Conservation (phyloP, 2,797 vertebrate species). For the Paramormyrops hopkinsi region DNA sequence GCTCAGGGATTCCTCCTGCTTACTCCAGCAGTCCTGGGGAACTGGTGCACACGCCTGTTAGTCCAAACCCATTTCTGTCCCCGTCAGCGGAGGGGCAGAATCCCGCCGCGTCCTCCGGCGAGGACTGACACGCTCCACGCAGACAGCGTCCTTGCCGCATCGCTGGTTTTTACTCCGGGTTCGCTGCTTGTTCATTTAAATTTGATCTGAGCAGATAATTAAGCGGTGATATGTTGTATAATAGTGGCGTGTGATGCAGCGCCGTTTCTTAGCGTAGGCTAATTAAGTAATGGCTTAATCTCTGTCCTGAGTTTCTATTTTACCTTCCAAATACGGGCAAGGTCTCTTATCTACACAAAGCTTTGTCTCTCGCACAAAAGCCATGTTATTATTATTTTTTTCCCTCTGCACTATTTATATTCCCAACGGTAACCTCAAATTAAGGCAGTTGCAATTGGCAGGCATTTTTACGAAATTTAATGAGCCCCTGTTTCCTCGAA, state of each 20-base stretch:
- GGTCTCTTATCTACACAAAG: background rate
- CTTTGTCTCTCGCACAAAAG: background rate
- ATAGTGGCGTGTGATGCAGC: background rate
- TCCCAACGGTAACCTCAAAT: background rate
- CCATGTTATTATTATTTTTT: background rate
- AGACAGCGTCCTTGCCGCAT: background rate
- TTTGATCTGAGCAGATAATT: slow-evolving; percentile 4
- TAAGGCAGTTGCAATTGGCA: slow-evolving; percentile 15
- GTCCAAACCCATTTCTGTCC: background rate
- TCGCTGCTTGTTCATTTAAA: background rate
- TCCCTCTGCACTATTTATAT: background rate
- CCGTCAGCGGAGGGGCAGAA: background rate
- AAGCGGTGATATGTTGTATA: slow-evolving; percentile 1
- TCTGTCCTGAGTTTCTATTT: slow-evolving; percentile 5
- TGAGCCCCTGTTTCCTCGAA: background rate
- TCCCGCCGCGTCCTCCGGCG: background rate
- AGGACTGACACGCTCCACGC: background rate
- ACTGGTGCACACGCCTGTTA: background rate
- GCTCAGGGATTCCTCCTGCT: background rate
- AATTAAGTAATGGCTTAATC: slow-evolving; percentile 4
- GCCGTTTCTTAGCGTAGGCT: background rate
- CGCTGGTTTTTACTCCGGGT: background rate
- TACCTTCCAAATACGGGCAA: background rate
- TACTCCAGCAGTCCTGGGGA: background rate
- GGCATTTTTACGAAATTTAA: slow-evolving; percentile 16